Evolutionary conservation across 2,888 invertebrate genomes (phyloP).

Genomic region (Psococerastis gibbosa): DNA sequence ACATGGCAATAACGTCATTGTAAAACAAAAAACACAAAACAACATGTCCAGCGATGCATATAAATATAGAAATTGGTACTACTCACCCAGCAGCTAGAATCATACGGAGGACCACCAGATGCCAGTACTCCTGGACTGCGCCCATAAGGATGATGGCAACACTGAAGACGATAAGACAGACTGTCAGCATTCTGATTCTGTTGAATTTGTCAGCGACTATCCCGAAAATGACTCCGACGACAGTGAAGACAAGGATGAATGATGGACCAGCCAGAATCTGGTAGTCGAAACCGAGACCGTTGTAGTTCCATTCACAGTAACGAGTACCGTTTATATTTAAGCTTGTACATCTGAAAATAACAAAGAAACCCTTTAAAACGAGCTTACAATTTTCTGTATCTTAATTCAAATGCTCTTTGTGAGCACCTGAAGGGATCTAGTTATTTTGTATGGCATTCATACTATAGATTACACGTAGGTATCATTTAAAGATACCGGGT

Average conservation of each 20-base stretch:
- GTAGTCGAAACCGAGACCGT: constrained; percentile 79
- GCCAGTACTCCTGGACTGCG: constrained; percentile 69
- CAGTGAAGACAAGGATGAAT: constrained; percentile 79
- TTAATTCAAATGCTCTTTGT: too few relatives aligned
- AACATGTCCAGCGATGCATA: too few relatives aligned
- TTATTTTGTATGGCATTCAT: too few relatives aligned
- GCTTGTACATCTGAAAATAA: constrained; percentile 36
- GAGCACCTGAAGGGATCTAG: too few relatives aligned
- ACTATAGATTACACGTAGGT: too few relatives aligned
- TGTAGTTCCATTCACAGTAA: constrained; percentile 86
- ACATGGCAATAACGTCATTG: too few relatives aligned
- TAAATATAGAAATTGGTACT: too few relatives aligned
- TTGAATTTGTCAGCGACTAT: constrained; percentile 53
- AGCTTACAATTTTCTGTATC: too few relatives aligned
- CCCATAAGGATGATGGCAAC: constrained; percentile 67
- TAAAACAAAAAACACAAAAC: too few relatives aligned
- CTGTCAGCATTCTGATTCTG: constrained; percentile 47
- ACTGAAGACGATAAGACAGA: constrained; percentile 61
- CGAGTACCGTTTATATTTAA: constrained; percentile 46
- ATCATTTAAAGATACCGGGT: too few relatives aligned
- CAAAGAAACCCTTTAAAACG: too few relatives aligned
- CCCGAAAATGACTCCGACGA: constrained; percentile 70
- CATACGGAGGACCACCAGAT: constrained; percentile 65
- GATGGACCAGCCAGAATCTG: constrained; percentile 84
- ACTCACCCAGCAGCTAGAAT: constrained; percentile 58